Evolutionary conservation across 2,113 vertebrate genomes (phyloP), one percentile per base, ranked within the genome.

Genomic region (Pelodiscus sinensis): DNA sequence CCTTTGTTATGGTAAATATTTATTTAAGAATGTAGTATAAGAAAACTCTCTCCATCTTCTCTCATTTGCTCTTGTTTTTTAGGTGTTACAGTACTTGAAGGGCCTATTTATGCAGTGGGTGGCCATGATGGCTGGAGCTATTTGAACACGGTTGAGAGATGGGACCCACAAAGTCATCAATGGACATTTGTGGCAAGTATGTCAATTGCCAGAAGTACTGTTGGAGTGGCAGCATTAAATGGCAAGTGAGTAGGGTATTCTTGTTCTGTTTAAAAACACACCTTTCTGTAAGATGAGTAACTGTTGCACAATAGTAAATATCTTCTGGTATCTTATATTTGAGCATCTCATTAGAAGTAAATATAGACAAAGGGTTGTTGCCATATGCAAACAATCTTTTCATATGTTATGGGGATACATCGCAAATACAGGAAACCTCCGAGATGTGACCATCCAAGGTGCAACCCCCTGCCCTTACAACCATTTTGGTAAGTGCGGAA

Each of bases 91-190:
- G 98, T 98, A 35, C 98, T 98, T 82, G 98, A 98, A 97, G 98
- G 98, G 19, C 98, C 98, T 71, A 98, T 98, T 93, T 98, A 98
- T 93, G 98, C 98, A 9, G 98, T 98, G 27, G 98, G 98, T 92
- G 98, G 98, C 84, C 98, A 98, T 89, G 98, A 98, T 90, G 98
- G 98, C 57, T 98, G 98, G 98, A 98, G 98, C 83, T 98, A 98
- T 31, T 95, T 98, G 96, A 98, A 98, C 35, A 98, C 98, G 18
- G 98, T 98, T 93, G 98, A 98, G 88, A 97, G 98, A 50, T 98
- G 98, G 98, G 98, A 98, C 57, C 98, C 98, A 35, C 98, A 98
- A 95, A 98, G 93, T 92, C 98, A 98, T 77, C 98, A 98, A 50
- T 98, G 98, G 98, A 98, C 98, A 8, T 98, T 98, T 96, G 98